phyloP scores from a whole-genome alignment of 2,888 invertebrate species.

The Drosophila bunnanda region DNA sequence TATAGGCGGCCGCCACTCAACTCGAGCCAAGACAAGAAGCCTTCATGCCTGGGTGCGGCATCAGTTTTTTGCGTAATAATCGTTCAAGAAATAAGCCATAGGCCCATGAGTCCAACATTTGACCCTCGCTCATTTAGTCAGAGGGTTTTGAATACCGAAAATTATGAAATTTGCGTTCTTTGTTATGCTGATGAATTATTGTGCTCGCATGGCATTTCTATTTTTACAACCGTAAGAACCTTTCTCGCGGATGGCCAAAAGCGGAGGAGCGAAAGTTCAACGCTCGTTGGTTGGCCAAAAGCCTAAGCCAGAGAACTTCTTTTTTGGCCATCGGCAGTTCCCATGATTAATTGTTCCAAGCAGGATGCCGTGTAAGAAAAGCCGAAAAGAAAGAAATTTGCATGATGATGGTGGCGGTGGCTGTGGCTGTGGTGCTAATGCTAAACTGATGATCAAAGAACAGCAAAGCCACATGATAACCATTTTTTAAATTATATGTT shows the following conservation, averaged over 20 bases:
- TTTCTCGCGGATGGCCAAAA: slow-evolving; percentile 53
- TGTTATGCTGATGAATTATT: slow-evolving; percentile 69
- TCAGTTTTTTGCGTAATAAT: slow-evolving; percentile 56
- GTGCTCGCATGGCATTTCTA: slow-evolving; percentile 50
- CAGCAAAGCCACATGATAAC: slow-evolving; percentile 19
- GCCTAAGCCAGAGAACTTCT: slow-evolving; percentile 18
- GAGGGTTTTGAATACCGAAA: neutral
- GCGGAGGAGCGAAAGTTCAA: slow-evolving; percentile 58
- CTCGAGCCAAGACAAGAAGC: slow-evolving; percentile 30
- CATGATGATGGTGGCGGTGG: slow-evolving; percentile 60
- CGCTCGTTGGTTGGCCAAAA: slow-evolving; percentile 43
- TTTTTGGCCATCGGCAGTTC: slow-evolving; percentile 41
- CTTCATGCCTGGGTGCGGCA: slow-evolving; percentile 55
- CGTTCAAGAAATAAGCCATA: slow-evolving; percentile 21
- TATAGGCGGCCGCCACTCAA: slow-evolving; percentile 57
- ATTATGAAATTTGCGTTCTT: slow-evolving; percentile 40
- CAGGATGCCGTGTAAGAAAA: slow-evolving; percentile 65
- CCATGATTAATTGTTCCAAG: slow-evolving; percentile 65
- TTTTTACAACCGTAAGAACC: slow-evolving; percentile 47
- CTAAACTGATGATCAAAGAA: slow-evolving; percentile 22
- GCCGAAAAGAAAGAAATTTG: slow-evolving; percentile 55
- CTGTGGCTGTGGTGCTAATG: slow-evolving; percentile 31
- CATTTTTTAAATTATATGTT: slow-evolving; percentile 48
- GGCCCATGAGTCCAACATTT: slow-evolving; percentile 18
- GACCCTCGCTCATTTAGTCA: slow-evolving; percentile 26